Base-by-base conservation (phyloP, 2,888 invertebrate genomes). In the Harmothoe impar region DNA sequence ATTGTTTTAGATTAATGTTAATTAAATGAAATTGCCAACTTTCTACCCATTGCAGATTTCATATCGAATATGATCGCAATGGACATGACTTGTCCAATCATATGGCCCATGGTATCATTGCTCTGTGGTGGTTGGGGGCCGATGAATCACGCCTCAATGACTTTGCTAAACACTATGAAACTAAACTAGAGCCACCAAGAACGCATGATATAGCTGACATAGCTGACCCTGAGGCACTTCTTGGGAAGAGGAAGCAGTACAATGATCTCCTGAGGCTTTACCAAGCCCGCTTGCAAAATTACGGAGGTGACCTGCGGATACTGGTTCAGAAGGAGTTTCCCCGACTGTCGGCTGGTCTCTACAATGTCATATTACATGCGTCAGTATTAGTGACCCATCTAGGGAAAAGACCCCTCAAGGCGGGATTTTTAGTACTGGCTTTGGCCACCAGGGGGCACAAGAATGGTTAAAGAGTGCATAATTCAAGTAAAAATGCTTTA, bases 91-190 rank as follows among this genome's bases (percentile, higher is more conserved):
- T 89, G 68, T 89, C 68, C 12, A 89, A 89, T 33, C 89, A 89
- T 20, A 3, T 68, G 0, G 29, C 62, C 23, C 89, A 89, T 89
- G 89, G 89, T 23, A 68, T 89, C 20, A 62, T 89, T 29, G 68
- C 68, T 1, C 35, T 89, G 25, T 68, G 35, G 15, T 23, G 77
- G 20, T 77, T 89, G 43, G 89, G 77, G 15, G 43, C 29, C 17
- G 15, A 68, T 25, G 89, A 89, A 77, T 20, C 29, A 12, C 17
- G 68, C 15, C 35, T 68, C 23, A 29, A 35, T 23, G 15, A 33
- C 5, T 89, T 43, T 43, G 31, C 31, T 23, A 23, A 89, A n/a
- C 25, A 51, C 25, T 89, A 89, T 77, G 29, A 10, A 10, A 35
- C 5, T n/a, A 72, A n/a, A 23, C 72, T 89, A 23, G 77, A 89